A percentile compares a stretch with the other conserved stretches of the same genome.
phyloP scores from a whole-genome alignment of 2,888 invertebrate species.

The Ramazzottius varieornatus region DNA sequence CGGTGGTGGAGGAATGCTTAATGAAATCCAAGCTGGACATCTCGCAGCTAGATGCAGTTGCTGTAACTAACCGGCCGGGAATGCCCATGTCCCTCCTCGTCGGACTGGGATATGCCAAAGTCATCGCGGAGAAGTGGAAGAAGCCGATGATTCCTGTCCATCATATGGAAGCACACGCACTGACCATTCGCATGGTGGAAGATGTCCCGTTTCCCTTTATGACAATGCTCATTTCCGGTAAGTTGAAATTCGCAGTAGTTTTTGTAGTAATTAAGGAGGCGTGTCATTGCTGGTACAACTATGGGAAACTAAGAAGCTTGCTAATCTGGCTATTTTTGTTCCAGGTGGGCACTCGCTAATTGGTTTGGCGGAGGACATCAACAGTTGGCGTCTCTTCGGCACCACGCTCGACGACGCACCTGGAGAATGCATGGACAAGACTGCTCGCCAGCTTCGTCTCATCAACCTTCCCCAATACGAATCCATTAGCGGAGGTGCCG shows the following conservation, averaged over 20 bases:
- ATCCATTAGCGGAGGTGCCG: conserved; percentile 50
- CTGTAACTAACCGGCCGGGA: conserved; percentile 73
- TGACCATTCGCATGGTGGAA: conserved; percentile 50
- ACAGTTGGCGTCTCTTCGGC: conserved; percentile 53
- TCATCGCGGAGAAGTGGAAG: conserved; percentile 35
- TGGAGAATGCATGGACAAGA: conserved; percentile 76
- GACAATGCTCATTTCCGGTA: conserved; percentile 60
- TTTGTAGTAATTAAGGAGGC: no score
- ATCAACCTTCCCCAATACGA: conserved; percentile 44
- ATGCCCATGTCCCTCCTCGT: conserved; percentile 45
- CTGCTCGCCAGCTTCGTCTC: conserved; percentile 54
- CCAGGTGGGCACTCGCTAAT: conserved; percentile 18
- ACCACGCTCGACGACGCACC: conserved; percentile 56
- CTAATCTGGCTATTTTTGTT: no score
- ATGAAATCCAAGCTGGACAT: conserved; percentile 28
- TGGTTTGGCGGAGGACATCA: conserved; percentile 41
- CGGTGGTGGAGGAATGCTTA: conserved; percentile 41
- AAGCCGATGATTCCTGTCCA: conserved; percentile 80
- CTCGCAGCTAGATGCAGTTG: conserved; percentile 52
- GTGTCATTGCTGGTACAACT: no score
- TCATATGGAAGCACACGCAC: conserved; percentile 96
- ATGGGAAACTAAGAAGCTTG: no score
- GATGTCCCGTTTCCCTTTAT: conserved; percentile 58
- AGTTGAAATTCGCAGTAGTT: no score
- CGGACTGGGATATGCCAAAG: conserved; percentile 54